A percentile compares a stretch with the other conserved stretches of the same genome.
phyloP scores from a whole-genome alignment of 2,888 invertebrate genomes.

The Corythucha ciliata region DNA sequence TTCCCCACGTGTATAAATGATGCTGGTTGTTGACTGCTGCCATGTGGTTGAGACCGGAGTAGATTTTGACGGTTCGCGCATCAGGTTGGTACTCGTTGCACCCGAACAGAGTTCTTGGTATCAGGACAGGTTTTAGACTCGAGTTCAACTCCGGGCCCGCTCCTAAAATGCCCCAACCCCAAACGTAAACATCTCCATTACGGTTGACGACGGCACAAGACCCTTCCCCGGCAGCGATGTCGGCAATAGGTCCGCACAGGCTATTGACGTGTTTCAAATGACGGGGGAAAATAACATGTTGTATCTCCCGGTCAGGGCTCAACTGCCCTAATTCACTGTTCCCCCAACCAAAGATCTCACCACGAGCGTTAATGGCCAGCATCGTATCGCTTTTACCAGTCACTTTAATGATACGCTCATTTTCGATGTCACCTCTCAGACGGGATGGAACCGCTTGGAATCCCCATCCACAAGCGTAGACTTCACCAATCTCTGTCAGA shows the following conservation, averaged over 20 bases:
- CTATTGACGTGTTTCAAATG: constrained; percentile 53
- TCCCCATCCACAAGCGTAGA: constrained; percentile 87
- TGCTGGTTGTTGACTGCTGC: constrained; percentile 74
- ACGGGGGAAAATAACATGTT: constrained; percentile 66
- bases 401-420: constrained; percentile 71
- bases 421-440: constrained; percentile 71
- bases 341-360: constrained; percentile 94
- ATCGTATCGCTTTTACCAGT: constrained; percentile 77
- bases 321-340: constrained; percentile 90
- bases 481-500: constrained; percentile 65
- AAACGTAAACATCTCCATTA: constrained; percentile 73
- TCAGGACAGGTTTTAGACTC: constrained; percentile 54
- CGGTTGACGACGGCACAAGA: constrained; percentile 76
- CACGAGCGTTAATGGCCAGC: constrained; percentile 79
- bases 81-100: constrained; percentile 70
- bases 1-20: constrained; percentile 86
- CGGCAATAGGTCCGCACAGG: constrained; percentile 60
- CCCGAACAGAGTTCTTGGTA: constrained; percentile 78
- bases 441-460: constrained; percentile 53
- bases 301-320: constrained; percentile 42
- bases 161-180: constrained; percentile 91
- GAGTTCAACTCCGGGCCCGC: constrained; percentile 70
- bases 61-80: constrained; percentile 53
- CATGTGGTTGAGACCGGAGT: constrained; percentile 64
- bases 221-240: constrained; percentile 77